Conservation (phyloP, 2,888 invertebrate genomes). For the Philhelius pedissequus region DNA sequence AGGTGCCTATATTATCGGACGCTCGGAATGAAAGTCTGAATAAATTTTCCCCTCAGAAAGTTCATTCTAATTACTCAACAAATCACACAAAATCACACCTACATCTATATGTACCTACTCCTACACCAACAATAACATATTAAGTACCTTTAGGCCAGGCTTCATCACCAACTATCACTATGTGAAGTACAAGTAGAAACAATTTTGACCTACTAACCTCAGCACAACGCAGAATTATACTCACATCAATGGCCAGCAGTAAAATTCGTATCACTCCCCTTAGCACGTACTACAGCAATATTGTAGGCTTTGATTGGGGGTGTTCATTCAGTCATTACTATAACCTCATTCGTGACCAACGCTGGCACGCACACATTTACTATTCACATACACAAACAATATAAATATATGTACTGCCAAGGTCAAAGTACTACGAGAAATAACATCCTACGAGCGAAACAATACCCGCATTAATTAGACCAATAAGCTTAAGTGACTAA, state of each 20-base stretch:
- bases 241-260: slow-evolving; percentile 24
- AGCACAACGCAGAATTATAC: slow-evolving; percentile 10
- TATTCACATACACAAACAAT: not conserved
- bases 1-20: not conserved
- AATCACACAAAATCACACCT: slow-evolving; percentile 26
- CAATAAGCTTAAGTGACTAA: slow-evolving; percentile 50
- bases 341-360: slow-evolving; percentile 12
- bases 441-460: slow-evolving; percentile 26
- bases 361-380: no score
- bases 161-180: not conserved
- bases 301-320: slow-evolving; percentile 19
- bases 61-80: slow-evolving; percentile 35
- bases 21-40: not conserved
- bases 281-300: not conserved
- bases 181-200: not conserved
- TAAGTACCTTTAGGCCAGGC: not conserved
- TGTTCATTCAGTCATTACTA: slow-evolving; percentile 30
- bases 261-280: slow-evolving; percentile 24
- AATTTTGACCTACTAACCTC: slow-evolving; percentile 49
- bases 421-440: not conserved
- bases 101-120: not conserved
- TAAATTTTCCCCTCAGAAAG: not conserved
- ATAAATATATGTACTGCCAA: not conserved
- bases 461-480: slow-evolving; percentile 52
- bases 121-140: not conserved